Base-by-base conservation (phyloP, 2,888 invertebrate species). In the Mimas tiliae region DNA sequence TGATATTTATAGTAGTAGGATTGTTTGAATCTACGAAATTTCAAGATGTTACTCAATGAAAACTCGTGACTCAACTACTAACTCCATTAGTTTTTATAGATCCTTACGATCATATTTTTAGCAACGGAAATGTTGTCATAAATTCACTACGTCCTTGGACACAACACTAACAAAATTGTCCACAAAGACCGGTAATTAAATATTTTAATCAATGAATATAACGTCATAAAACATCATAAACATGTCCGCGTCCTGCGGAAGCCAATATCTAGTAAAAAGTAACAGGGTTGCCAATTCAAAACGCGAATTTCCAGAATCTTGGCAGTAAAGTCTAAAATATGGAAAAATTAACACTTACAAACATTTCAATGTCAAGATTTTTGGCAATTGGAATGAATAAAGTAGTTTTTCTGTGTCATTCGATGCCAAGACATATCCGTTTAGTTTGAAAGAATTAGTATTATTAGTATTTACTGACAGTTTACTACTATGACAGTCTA, bases 201-300 rank as follows among this genome's bases (percentile, higher is more conserved):
- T 53, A 64, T 70, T 70, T 67, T 68, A 65, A 70, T 70, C 69
- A 68, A 66, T 65, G 52, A 38, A 42, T 38, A n/a, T 34, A 42
- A 68, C 66, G 62, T 66, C 33, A 50, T 64, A 34, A 55, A 58
- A 67, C 45, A n/a, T 45, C 65, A 65, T 71, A 67, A 69, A 65
- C 52, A 62, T 52, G 16, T 34, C 45, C 34, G 27, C 50, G 50
- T 64, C 68, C 62, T 65, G 52, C 69, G 69, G 69, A 69, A 67
- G 67, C 47, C 63, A 50, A 58, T 66, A 53, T 66, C 63, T 58
- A 63, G 53, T 48, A 58, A 58, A 58, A 21, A 21, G 16, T 34
- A 11, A 11, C 34, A 65, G 65, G 65, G 65, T 14, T 65, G 58
- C 48, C 58, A 47, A 50, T 12, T 19, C 19, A 58, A 19, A 53